Percentiles rank a stretch among this genome's conserved stretches.
phyloP scores from a whole-genome alignment of 2,797 vertebrate species.

The Schizothorax lantsangensis region DNA sequence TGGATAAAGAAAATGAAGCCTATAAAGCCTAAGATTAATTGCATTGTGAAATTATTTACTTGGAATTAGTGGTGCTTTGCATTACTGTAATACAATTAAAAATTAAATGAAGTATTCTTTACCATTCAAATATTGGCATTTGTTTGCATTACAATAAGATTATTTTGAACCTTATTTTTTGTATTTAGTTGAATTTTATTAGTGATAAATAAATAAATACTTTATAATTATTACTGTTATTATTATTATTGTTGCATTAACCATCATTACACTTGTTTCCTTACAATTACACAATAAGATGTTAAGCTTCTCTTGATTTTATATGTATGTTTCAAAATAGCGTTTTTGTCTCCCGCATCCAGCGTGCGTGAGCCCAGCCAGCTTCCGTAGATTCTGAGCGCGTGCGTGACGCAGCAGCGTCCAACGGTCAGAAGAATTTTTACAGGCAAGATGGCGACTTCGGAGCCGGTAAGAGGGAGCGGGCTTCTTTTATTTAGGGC shows the following conservation, averaged over 20 bases:
- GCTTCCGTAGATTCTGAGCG: conserved; percentile 56
- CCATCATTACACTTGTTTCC: background rate
- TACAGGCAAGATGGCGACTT: conserved; percentile 86
- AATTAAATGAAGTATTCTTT: background rate
- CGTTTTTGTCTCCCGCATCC: background rate
- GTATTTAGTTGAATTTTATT: too few relatives aligned
- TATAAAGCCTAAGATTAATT: too few relatives aligned
- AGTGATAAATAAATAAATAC: background rate
- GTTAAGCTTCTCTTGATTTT: background rate
- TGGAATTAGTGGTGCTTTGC: background rate
- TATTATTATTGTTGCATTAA: too few relatives aligned
- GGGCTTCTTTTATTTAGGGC: conserved; percentile 39
- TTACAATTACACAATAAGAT: background rate
- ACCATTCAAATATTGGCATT: background rate
- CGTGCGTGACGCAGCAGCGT: conserved; percentile 77
- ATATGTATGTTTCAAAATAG: background rate
- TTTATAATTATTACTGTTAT: background rate
- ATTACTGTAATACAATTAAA: background rate
- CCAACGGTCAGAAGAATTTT: conserved; percentile 72
- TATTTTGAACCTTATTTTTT: too few relatives aligned
- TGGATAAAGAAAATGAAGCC: background rate
- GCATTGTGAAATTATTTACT: background rate
- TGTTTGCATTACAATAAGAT: background rate
- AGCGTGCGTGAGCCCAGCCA: conserved; percentile 18
- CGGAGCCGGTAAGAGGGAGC: conserved; percentile 84